Percentiles rank a stretch among this genome's conserved stretches.
Conservation (phyloP, 2,888 invertebrate genomes). For the Pyrrhosoma nymphula region DNA sequence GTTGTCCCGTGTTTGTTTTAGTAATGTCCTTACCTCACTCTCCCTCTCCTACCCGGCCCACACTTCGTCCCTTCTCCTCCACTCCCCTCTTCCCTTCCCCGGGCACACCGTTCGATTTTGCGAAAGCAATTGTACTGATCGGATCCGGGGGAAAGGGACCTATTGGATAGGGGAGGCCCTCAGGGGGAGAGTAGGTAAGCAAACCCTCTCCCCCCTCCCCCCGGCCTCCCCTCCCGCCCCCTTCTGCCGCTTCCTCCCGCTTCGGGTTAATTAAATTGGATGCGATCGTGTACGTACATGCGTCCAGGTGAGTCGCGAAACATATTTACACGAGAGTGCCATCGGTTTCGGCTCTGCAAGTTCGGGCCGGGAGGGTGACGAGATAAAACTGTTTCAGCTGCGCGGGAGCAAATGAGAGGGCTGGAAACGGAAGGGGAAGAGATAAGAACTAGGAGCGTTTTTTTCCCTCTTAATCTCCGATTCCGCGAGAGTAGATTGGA, state of each 20-base stretch:
- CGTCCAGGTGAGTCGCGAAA: constrained; percentile 27
- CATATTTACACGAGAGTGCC: constrained; percentile 12
- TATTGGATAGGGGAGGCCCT: not conserved
- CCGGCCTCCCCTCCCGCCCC: not conserved
- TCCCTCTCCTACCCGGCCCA: not conserved
- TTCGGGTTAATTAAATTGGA: constrained; percentile 35
- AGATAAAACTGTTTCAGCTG: constrained; percentile 19
- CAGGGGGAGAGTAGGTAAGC: not conserved
- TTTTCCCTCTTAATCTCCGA: not conserved
- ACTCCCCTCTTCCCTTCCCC: not conserved
- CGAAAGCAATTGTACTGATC: constrained; percentile 52
- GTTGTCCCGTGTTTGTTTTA: constrained; percentile 43
- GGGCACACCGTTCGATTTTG: constrained; percentile 24
- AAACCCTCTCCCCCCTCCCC: not conserved
- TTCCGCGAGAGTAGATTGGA: not conserved
- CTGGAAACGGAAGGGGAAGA: not conserved
- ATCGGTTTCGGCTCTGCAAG: not conserved
- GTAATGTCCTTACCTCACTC: constrained; percentile 32
- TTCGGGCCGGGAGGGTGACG: not conserved
- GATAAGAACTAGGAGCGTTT: not conserved
- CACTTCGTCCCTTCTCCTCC: not conserved
- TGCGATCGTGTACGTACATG: constrained; percentile 4
- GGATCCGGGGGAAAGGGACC: not conserved
- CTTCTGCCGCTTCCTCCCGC: not conserved
- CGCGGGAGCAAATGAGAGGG: constrained; percentile 14